A percentile compares a stretch with the other conserved stretches of the same genome.
phyloP scores from a whole-genome alignment of 2,888 invertebrate genomes.

The Melanostoma mellinum region DNA sequence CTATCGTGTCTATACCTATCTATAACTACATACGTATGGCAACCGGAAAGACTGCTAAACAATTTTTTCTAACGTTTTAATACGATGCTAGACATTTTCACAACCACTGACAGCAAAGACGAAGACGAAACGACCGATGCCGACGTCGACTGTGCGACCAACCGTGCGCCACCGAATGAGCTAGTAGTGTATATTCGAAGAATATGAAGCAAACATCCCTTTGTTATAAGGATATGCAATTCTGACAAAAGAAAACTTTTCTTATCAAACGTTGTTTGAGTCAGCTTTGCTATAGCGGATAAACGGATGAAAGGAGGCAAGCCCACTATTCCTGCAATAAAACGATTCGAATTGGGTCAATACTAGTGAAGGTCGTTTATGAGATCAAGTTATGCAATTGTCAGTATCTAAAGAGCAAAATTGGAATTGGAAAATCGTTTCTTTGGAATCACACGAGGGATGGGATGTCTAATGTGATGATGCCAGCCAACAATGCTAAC shows the following conservation, averaged over 20 bases:
- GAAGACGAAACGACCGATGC: conserved; percentile 1
- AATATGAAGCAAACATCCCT: conserved; percentile 45
- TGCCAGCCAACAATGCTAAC: conserved; percentile 22
- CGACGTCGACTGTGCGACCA: not conserved
- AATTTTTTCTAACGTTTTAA: conserved; percentile 36
- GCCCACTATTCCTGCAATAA: conserved; percentile 1
- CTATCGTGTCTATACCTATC: conserved; percentile 28
- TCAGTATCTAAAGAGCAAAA: conserved; percentile 65
- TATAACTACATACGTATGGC: not conserved
- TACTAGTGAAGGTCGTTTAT: conserved; percentile 59
- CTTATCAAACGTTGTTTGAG: conserved; percentile 59
- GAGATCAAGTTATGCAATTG: conserved; percentile 70
- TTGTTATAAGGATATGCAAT: conserved; percentile 60
- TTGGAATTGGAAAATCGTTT: conserved; percentile 62
- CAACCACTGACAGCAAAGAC: conserved; percentile 16
- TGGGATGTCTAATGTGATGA: not conserved
- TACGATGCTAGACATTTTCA: conserved; percentile 15
- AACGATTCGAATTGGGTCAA: conserved; percentile 63
- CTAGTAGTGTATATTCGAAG: not conserved
- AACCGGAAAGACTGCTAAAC: conserved; percentile 12
- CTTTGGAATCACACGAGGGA: conserved; percentile 24
- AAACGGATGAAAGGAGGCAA: not conserved
- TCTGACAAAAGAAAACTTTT: conserved; percentile 59
- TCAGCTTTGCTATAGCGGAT: conserved; percentile 38
- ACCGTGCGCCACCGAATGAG: no score